Evolutionary conservation across 2,888 invertebrate genomes (phyloP).

Genomic region (Caenorhabditis becei): DNA sequence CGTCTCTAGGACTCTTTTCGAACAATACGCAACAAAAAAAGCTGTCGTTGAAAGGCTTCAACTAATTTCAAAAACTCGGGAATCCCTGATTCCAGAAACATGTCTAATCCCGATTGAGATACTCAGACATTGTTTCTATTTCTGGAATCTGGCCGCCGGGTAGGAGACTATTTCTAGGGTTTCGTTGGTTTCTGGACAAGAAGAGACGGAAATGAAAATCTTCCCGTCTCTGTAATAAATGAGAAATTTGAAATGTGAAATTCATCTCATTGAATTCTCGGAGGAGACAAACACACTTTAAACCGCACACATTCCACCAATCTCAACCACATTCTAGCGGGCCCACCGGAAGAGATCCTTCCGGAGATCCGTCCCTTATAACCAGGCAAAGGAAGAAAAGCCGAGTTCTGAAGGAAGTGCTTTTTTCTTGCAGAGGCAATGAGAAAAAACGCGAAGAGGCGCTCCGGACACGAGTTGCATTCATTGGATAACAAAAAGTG

Average conservation of each 20-base stretch:
- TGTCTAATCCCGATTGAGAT: background rate
- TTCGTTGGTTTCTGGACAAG: background rate
- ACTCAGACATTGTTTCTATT: background rate
- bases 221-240: slow-evolving; percentile 22
- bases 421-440: slow-evolving; percentile 17
- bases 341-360: slow-evolving; percentile 39
- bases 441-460: background rate
- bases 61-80: background rate
- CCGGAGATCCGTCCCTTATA: slow-evolving; percentile 42
- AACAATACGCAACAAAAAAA: background rate
- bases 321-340: background rate
- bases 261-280: slow-evolving; percentile 20
- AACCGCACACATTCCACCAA: background rate
- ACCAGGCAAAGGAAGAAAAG: slow-evolving; percentile 30
- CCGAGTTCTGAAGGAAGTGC: slow-evolving; percentile 37
- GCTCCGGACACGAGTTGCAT: background rate
- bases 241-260: slow-evolving; percentile 13
- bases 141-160: background rate
- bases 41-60: background rate
- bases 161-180: background rate
- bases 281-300: slow-evolving; percentile 23
- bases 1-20: background rate
- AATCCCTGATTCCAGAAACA: background rate
- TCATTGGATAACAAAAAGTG: slow-evolving; percentile 1
- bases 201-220: slow-evolving; percentile 35